phyloP scores from a whole-genome alignment of 1,140 invertebrate genomes.

The Archegozetes longisetosus region DNA sequence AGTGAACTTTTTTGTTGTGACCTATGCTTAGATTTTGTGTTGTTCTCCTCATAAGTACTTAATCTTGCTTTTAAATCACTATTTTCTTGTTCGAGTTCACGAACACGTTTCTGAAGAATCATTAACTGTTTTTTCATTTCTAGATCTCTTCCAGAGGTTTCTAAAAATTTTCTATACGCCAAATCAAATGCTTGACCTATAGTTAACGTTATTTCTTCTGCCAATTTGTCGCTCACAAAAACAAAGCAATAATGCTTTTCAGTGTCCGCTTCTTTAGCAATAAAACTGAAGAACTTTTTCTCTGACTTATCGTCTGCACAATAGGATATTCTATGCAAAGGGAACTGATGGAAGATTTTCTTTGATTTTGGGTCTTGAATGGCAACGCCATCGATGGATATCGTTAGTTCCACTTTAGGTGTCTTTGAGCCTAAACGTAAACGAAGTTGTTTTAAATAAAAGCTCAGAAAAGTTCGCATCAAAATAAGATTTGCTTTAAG shows the following conservation, averaged over 20 bases:
- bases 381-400: conserved; percentile 86
- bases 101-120: conserved; percentile 52
- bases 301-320: conserved; percentile 95
- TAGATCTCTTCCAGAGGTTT: conserved; percentile 54
- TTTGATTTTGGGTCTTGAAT: conserved; percentile 63
- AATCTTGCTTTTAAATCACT: conserved; percentile 46
- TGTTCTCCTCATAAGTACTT: conserved; percentile 14
- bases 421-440: conserved; percentile 43
- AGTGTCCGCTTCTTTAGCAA: conserved; percentile 66
- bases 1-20: not conserved
- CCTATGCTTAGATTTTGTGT: not conserved
- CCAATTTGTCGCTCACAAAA: conserved; percentile 86
- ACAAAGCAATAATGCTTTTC: conserved; percentile 88
- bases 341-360: conserved; percentile 78
- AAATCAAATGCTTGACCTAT: conserved; percentile 94
- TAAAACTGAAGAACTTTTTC: conserved; percentile 91
- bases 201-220: conserved; percentile 88
- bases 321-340: conserved; percentile 91
- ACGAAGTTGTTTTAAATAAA: not conserved
- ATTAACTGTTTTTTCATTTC: conserved; percentile 52
- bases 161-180: conserved; percentile 67
- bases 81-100: conserved; percentile 52
- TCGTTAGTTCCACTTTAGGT: conserved; percentile 74
- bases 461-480: not conserved
- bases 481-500: no score